Percentiles rank a stretch among this genome's conserved stretches.
Conservation (phyloP, 1,140 invertebrate genomes). For the Camponotus pennsylvanicus region DNA sequence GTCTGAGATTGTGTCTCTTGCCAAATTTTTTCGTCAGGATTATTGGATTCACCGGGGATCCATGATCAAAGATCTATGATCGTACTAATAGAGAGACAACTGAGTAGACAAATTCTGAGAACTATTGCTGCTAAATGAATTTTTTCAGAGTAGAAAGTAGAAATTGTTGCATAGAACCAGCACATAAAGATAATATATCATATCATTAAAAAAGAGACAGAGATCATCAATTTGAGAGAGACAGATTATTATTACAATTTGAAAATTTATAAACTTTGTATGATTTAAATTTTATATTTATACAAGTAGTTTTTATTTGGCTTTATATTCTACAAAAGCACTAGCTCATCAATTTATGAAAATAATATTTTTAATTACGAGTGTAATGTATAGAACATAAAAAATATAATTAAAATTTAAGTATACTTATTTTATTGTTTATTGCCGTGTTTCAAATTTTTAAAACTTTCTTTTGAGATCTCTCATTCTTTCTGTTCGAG, state of each 20-base stretch:
- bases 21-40: background rate
- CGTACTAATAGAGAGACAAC: background rate
- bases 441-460: background rate
- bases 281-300: background rate
- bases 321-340: background rate
- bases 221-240: no score
- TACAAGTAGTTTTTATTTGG: background rate
- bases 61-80: background rate
- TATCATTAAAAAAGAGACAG: background rate
- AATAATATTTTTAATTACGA: background rate
- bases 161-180: background rate
- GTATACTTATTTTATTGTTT: background rate
- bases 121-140: background rate
- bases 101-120: background rate
- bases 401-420: background rate
- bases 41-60: background rate
- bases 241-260: background rate
- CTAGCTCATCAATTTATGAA: background rate
- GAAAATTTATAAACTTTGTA: background rate
- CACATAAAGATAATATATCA: background rate
- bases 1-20: background rate
- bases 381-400: background rate
- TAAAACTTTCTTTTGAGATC: background rate
- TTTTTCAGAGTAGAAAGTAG: background rate
- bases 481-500: no score